Conservation (phyloP, 2,888 invertebrate genomes). For the Hemaris fuciformis region DNA sequence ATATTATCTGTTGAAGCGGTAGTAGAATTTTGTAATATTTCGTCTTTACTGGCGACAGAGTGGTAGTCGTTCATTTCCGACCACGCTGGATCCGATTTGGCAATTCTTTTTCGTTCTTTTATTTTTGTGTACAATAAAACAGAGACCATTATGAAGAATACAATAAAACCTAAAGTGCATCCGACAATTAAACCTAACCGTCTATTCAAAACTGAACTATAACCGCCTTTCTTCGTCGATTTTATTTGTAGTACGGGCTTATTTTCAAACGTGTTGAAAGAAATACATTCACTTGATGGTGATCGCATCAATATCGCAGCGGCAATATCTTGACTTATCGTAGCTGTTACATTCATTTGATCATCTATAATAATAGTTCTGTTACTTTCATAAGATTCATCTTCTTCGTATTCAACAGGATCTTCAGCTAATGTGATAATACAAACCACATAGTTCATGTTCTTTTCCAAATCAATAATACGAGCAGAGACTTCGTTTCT, state of each 20-base stretch:
- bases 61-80: slow-evolving; percentile 76
- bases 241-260: slow-evolving; percentile 47
- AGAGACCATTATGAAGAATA: slow-evolving; percentile 74
- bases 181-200: slow-evolving; percentile 75
- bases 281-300: slow-evolving; percentile 70
- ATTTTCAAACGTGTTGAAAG: slow-evolving; percentile 69
- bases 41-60: slow-evolving; percentile 74
- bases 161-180: slow-evolving; percentile 69
- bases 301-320: slow-evolving; percentile 62
- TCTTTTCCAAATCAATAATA: slow-evolving; percentile 56
- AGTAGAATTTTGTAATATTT: slow-evolving; percentile 67
- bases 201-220: slow-evolving; percentile 62
- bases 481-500: slow-evolving; percentile 62
- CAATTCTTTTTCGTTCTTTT: slow-evolving; percentile 73
- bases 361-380: slow-evolving; percentile 39
- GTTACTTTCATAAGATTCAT: slow-evolving; percentile 41
- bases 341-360: slow-evolving; percentile 50
- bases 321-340: slow-evolving; percentile 60
- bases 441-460: slow-evolving; percentile 67
- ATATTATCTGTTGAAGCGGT: slow-evolving; percentile 77
- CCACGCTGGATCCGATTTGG: slow-evolving; percentile 73
- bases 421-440: slow-evolving; percentile 64
- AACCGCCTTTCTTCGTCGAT: slow-evolving; percentile 53
- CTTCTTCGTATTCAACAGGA: slow-evolving; percentile 49
- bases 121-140: slow-evolving; percentile 72